Evolutionary conservation across 2,113 vertebrate genomes (phyloP).

Genomic region (Paradoxurus hermaphroditus): DNA sequence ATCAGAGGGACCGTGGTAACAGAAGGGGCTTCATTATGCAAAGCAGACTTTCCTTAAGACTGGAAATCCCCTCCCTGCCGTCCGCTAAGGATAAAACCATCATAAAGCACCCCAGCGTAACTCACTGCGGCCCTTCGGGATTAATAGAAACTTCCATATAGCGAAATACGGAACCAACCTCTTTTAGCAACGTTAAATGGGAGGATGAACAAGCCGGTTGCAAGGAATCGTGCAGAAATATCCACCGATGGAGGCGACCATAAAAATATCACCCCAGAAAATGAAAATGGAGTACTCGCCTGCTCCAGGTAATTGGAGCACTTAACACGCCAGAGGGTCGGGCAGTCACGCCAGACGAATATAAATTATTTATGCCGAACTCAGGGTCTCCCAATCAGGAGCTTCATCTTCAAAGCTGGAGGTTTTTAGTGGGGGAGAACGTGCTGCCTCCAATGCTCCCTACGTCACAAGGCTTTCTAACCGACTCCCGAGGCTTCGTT

Average conservation of each 20-base stretch:
- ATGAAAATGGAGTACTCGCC: conserved; percentile 67
- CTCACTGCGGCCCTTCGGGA: conserved; percentile 4
- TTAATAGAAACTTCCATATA: conserved; percentile 38
- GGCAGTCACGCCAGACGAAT: conserved; percentile 37
- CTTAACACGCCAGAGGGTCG: conserved; percentile 50
- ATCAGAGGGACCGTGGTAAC: background rate
- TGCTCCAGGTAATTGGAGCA: conserved; percentile 55
- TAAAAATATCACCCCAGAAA: conserved; percentile 47
- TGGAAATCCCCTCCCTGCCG: background rate
- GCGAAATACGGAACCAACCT: conserved; percentile 41
- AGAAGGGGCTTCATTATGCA: background rate
- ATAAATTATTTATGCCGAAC: conserved; percentile 59
- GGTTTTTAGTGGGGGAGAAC: conserved; percentile 2
- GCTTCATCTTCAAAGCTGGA: conserved; percentile 20
- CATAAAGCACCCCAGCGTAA: background rate
- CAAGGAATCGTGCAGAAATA: conserved; percentile 58
- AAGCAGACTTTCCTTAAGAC: conserved; percentile 5
- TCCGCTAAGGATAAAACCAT: conserved; percentile 25
- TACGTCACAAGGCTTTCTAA: background rate
- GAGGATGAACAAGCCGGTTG: background rate
- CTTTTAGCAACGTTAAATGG: conserved; percentile 53
- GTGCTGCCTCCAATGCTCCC: background rate
- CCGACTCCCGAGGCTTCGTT: background rate
- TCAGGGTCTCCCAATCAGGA: background rate
- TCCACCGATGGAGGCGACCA: conserved; percentile 31